Evolutionary conservation across 2,797 vertebrate species (phyloP).

Genomic region (Crypturellus tataupa): DNA sequence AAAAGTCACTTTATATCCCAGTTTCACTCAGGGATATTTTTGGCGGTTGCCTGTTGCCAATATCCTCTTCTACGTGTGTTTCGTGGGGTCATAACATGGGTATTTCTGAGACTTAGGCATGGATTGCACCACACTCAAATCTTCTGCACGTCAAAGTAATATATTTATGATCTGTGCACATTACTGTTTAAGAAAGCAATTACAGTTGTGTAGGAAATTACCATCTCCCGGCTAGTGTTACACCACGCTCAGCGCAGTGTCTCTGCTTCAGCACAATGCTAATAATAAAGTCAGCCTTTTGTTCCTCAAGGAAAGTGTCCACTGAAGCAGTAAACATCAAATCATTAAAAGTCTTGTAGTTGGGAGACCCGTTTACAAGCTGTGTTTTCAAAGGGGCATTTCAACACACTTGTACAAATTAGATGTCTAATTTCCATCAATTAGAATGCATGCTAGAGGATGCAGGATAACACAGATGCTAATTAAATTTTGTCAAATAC

Average conservation of each 20-base stretch:
- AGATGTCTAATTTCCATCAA: not conserved
- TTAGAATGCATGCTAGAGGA: not conserved
- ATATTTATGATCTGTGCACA: not conserved
- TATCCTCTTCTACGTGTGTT: not conserved
- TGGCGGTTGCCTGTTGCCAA: accelerated
- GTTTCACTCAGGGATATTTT: accelerated
- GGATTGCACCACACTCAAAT: not conserved
- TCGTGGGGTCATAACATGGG: too few relatives aligned
- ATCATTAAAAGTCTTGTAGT: not conserved
- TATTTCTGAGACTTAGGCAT: accelerated
- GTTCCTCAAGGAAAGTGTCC: not conserved
- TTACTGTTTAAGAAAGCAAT: not conserved
- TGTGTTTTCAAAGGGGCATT: not conserved
- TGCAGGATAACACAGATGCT: not conserved
- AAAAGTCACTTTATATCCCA: not conserved
- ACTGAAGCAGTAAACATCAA: not conserved
- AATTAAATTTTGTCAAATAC: not conserved
- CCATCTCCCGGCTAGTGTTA: not conserved
- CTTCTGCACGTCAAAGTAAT: accelerated
- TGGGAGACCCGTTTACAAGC: not conserved
- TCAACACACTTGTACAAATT: not conserved
- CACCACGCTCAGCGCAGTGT: not conserved
- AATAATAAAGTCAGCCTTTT: not conserved
- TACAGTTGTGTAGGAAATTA: not conserved
- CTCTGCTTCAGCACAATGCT: not conserved